phyloP scores from a whole-genome alignment of 2,888 invertebrate species.

The Drosophila paranaensis region DNA sequence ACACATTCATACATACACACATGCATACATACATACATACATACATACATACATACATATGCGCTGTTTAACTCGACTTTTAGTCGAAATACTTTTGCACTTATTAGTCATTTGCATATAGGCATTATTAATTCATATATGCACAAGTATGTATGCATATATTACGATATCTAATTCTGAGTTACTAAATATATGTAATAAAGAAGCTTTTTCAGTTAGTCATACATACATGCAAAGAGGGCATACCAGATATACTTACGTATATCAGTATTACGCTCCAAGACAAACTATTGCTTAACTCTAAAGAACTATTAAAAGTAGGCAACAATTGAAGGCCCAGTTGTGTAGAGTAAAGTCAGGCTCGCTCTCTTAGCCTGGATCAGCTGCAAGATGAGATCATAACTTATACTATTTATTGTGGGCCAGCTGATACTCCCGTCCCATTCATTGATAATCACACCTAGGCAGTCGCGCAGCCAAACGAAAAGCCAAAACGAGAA shows the following conservation, averaged over 20 bases:
- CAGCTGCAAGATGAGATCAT: constrained; percentile 38
- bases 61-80: constrained; percentile 7
- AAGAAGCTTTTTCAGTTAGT: no score
- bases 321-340: constrained; percentile 20
- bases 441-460: constrained; percentile 42
- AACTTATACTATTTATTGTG: constrained; percentile 22
- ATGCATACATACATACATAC: not conserved
- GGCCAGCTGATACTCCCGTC: not conserved
- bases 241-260: no score
- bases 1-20: not conserved
- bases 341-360: not conserved
- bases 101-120: constrained; percentile 25
- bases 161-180: no score
- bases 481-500: constrained; percentile 19
- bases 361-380: not conserved
- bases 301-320: constrained; percentile 28
- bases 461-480: not conserved
- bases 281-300: not conserved
- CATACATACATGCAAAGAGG: no score
- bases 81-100: constrained; percentile 22
- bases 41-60: not conserved
- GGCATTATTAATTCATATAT: not conserved
- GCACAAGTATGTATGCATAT: no score
- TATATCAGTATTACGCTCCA: not conserved
- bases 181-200: no score